Conservation (phyloP, 2,113 vertebrate species). For the Pavo muticus region DNA sequence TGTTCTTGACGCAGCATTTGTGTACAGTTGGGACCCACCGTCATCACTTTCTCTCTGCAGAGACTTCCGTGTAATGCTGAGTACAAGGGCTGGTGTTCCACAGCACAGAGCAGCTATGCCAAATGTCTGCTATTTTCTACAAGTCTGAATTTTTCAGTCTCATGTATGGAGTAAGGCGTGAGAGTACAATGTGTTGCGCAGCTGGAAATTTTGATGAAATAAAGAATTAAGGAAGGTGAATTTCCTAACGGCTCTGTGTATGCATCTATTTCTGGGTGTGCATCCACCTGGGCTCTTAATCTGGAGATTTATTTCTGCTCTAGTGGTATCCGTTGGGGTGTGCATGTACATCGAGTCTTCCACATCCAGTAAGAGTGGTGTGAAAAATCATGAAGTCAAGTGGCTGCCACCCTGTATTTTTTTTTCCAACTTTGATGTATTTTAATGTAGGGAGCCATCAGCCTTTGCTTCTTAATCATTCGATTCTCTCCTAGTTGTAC, state of each 20-base stretch:
- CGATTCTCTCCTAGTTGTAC: not conserved
- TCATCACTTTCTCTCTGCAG: not conserved
- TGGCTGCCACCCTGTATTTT: accelerated
- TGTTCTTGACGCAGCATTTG: not conserved
- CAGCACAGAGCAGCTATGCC: not conserved
- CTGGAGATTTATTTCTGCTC: not conserved
- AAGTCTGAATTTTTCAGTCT: not conserved
- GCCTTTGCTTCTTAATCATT: not conserved
- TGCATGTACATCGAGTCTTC: not conserved
- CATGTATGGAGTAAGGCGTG: accelerated
- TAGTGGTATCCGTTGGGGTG: not conserved
- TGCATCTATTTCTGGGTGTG: not conserved
- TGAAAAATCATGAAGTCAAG: not conserved
- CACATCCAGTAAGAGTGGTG: not conserved
- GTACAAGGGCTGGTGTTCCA: not conserved
- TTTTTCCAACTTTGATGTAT: not conserved
- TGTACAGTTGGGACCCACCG: not conserved
- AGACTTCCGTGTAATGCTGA: not conserved
- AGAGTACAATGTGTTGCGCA: not conserved
- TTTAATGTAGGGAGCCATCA: not conserved
- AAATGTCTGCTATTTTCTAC: not conserved
- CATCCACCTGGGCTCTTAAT: not conserved
- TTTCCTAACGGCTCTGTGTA: not conserved
- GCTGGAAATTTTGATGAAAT: conserved; percentile 6
- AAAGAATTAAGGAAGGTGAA: conserved; percentile 41